phyloP scores from a whole-genome alignment of 2,888 invertebrate species.

The Trissoscelio sp. region DNA sequence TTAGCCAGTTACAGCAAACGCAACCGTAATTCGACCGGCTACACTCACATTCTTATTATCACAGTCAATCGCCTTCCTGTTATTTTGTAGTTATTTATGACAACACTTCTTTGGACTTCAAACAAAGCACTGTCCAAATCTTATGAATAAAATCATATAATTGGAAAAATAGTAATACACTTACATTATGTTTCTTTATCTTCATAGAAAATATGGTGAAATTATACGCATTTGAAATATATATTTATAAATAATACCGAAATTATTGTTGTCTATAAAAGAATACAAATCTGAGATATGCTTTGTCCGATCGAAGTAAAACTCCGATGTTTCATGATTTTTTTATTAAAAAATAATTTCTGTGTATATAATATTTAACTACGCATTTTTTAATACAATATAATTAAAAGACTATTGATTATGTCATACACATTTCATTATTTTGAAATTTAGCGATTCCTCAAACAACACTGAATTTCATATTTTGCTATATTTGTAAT shows the following conservation, averaged over 20 bases:
- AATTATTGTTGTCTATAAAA: conserved; percentile 1
- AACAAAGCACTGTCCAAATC: conserved; percentile 47
- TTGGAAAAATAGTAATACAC: neutral
- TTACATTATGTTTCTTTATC: neutral
- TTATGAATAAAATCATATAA: conserved; percentile 13
- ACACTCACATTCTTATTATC: conserved; percentile 78
- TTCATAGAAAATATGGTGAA: neutral
- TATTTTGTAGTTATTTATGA: conserved; percentile 63
- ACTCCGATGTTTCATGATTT: conserved; percentile 48
- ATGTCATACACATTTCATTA: too few relatives aligned
- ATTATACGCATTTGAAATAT: conserved; percentile 4
- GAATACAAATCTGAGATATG: conserved; percentile 37
- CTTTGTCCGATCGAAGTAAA: conserved; percentile 39
- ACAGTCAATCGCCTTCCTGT: conserved; percentile 78
- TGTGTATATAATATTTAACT: neutral
- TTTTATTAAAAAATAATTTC: neutral
- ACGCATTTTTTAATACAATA: neutral
- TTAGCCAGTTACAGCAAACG: conserved; percentile 59
- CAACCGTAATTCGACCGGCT: conserved; percentile 72
- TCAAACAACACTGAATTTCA: too few relatives aligned
- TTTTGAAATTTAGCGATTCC: too few relatives aligned
- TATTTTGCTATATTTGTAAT: too few relatives aligned
- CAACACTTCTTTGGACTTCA: conserved; percentile 48
- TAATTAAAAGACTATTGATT: too few relatives aligned
- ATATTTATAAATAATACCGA: neutral